Base-by-base conservation (phyloP, 1,140 invertebrate genomes). In the Lordiphosa clarofinis region DNA sequence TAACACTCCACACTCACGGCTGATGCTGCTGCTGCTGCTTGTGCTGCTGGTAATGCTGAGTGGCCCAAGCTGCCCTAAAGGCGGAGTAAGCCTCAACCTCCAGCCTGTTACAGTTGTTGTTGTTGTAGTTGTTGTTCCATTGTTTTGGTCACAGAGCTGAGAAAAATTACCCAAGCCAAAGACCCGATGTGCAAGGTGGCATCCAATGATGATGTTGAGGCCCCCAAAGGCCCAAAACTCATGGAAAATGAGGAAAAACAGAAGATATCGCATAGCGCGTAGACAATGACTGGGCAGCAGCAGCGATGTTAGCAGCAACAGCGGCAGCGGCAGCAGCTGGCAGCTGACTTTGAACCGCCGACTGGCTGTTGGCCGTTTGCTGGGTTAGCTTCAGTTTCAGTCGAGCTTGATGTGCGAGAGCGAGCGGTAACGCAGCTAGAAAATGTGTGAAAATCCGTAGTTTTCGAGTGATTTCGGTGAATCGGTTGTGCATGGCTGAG, bases 201-300 rank as follows among this genome's bases (percentile, higher is more conserved):
- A 44, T 56, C 28, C 53, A 48, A 48, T 42, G 37, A 33, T 37
- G 37, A 46, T 35, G 37, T 11, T 31, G 54, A 10, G 48, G 50
- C 54, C 60, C 56, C 65, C 56, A 53, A 55, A 69, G 70, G 63
- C 78, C 76, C 60, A 61, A 44, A 52, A 46, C 52, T 46, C 72
- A 31, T 82, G 76, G 84, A 63, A 82, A 82, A 82, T 76, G 67
- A 84, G 76, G 76, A 82, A 84, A 81, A 82, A 68, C 68, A 49
- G 47, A 49, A 52, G 73, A 62, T 42, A 55, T 46, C 37, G 40
- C 50, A 46, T 46, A 35, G 68, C 68, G 50, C 65, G 47, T 69
- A 78, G 53, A 65, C 72, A 65, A 75, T 75, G 73, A 74, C 72
- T 73, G 21, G 57, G 24, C 65, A 58, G 54, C 68, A 4, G 39